Conservation (phyloP, 2,888 invertebrate genomes). For the Stenotaenia linearis region DNA sequence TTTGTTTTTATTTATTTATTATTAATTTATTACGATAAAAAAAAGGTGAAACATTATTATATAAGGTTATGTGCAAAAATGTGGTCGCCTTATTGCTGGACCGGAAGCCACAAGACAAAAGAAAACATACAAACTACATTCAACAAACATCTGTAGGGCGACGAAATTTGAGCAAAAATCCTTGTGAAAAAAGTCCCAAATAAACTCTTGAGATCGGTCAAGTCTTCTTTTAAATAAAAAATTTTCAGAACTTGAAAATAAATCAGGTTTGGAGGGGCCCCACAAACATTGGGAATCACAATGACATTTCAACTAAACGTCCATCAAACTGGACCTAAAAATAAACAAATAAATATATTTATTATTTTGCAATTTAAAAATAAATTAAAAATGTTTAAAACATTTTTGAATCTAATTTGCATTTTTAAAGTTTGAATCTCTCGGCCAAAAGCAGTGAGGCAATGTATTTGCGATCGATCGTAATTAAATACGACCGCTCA, state of each 20-base stretch:
- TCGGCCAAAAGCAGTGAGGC: no score
- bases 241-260: background rate
- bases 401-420: no score
- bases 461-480: no score
- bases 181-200: background rate
- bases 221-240: background rate
- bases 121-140: background rate
- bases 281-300: slow-evolving; percentile 2
- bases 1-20: background rate
- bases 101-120: background rate
- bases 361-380: no score
- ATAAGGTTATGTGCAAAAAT: background rate
- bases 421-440: no score
- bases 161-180: slow-evolving; percentile 3
- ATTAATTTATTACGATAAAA: no score
- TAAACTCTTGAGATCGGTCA: background rate
- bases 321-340: background rate
- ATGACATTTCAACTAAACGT: background rate
- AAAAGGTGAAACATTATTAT: background rate
- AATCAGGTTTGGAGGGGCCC: background rate
- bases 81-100: slow-evolving; percentile 19
- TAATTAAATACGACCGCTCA: no score
- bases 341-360: background rate
- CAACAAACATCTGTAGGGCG: background rate
- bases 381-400: no score